Evolutionary conservation across 2,797 vertebrate species (phyloP), one percentile per base, ranked within the genome.

Genomic region (Furcifer pardalis): DNA sequence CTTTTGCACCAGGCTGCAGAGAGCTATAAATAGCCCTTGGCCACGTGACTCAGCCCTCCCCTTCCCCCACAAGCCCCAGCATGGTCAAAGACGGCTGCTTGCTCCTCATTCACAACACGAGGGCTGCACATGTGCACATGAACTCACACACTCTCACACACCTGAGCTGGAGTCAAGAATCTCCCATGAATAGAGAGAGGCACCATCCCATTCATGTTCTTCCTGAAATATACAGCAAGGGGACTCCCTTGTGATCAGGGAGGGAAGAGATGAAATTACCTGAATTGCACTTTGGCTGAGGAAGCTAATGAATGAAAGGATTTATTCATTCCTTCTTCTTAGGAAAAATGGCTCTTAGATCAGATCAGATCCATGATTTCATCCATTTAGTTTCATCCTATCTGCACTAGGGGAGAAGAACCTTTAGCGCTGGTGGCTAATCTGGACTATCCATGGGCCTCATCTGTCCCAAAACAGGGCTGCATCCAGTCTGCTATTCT

Each of bases 1-100:
- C 79, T 86, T 77, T 86, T 86, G 84, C 84, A 77, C 84, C 84
- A 86, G 73, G 79, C 84, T 86, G 84, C 84, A 81, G 84, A 76
- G 79, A 81, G 74, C 79, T 86, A 86, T 77, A 86, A 81, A 86
- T 86, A 86, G 84, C 40, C 2, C 79, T 15, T 46, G 73, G 79
- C 79, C 79, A 81, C 52, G 82, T 77, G 79, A 60, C 9, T 15
- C 46, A 60, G 79, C 63, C 66, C 77, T 40, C 49, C 35, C 37
- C 49, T 77, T 66, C 77, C 75, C 52, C 77, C 66, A n/a, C 72
- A 35, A 19, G 49, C 63, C 63, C 74, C 46, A 10, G 74, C 72
- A 81, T 76, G 84, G 78, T 78, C 84, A 37, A 40, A 76, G 72
- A 81, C 52, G 25, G 65, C n/a, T 71, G 69, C 69, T 56, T 68